Percentiles rank a stretch among this genome's conserved stretches.
Evolutionary conservation across 2,797 vertebrate genomes (phyloP).

Genomic region (Urophycis tenuis): DNA sequence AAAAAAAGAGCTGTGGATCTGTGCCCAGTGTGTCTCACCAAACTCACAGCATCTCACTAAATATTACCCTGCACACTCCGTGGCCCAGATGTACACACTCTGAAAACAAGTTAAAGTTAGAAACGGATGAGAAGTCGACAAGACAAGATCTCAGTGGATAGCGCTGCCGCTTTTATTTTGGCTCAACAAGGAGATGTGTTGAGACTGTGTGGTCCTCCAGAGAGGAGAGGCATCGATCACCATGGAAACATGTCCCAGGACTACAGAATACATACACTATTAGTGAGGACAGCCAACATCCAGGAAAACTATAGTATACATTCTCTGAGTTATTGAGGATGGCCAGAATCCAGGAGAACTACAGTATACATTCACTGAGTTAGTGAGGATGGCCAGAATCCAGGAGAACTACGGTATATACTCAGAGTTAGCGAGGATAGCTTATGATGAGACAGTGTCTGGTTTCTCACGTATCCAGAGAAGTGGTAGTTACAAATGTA

Average conservation of each 20-base stretch:
- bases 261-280: background rate
- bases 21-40: background rate
- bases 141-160: background rate
- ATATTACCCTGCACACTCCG: background rate
- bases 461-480: background rate
- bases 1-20: background rate
- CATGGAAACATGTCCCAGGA: background rate
- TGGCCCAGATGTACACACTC: background rate
- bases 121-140: background rate
- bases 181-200: background rate
- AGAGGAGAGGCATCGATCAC: background rate
- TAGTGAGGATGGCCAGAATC: background rate
- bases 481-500: background rate
- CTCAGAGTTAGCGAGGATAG: background rate
- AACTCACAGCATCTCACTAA: background rate
- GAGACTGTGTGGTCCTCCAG: background rate
- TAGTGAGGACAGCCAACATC: background rate
- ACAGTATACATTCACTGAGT: background rate
- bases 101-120: constrained; percentile 4
- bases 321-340: background rate
- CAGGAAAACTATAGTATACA: background rate
- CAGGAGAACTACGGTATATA: too few species aligned
- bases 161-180: background rate
- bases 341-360: background rate
- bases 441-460: background rate